Evolutionary conservation across 92 coral and sea anemone genomes (phyloP).

Genomic region (Bergia sp.): DNA sequence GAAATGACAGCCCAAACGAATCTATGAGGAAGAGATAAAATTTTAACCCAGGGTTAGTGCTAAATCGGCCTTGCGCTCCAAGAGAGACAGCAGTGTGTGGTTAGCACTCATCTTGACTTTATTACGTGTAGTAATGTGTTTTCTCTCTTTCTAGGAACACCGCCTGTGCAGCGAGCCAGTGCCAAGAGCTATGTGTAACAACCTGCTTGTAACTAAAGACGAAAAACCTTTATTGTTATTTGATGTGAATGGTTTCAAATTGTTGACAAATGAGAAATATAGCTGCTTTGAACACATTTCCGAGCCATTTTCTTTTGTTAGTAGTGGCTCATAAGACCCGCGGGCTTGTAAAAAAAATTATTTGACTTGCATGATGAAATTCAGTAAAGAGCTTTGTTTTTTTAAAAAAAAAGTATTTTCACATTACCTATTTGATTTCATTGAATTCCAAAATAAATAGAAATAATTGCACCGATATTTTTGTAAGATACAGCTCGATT

Average conservation of each 20-base stretch:
- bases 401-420: not conserved
- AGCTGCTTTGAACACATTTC: constrained; percentile 6
- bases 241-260: constrained; percentile 20
- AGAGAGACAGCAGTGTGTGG: no score
- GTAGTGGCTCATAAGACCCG: not conserved
- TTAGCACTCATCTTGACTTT: no score
- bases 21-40: no score
- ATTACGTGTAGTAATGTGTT: not conserved
- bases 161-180: constrained; percentile 12
- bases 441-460: not conserved
- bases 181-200: constrained; percentile 29
- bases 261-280: not conserved
- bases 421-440: not conserved
- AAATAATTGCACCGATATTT: constrained; percentile 17
- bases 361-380: not conserved
- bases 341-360: constrained; percentile 18
- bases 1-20: no score
- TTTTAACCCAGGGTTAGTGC: no score
- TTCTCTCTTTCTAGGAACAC: constrained; percentile 10
- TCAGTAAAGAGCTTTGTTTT: not conserved
- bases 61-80: no score
- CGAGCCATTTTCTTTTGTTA: not conserved
- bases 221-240: constrained; percentile 5
- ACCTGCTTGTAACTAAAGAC: not conserved
- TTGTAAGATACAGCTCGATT: constrained; percentile 7